Percentiles rank a stretch among this genome's conserved stretches.
These are phyloP conservation scores for Leptosomus discolor DNA, from an alignment of 2,113 vertebrate genomes.

Conservation along the genomic window DNA sequence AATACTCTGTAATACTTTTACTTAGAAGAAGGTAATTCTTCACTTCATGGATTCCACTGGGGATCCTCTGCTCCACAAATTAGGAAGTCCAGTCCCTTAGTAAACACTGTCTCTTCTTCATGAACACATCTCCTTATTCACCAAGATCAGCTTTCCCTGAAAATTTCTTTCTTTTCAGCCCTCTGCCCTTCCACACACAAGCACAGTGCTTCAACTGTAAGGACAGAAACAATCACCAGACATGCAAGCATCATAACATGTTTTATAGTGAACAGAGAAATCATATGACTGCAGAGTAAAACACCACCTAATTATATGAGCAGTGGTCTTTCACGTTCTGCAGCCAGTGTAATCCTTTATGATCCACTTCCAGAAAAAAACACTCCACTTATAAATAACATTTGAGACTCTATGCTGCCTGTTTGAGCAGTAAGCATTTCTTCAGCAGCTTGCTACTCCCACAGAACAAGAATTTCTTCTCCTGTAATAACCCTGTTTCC, in stretches of 20 bases:
- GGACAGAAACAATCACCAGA: neutral
- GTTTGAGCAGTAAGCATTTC: neutral
- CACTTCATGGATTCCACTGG: neutral
- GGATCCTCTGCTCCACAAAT: neutral
- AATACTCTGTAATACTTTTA: neutral
- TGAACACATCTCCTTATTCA: neutral
- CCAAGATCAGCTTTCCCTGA: neutral
- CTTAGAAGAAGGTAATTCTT: neutral
- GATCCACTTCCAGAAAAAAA: neutral
- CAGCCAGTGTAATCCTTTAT: neutral
- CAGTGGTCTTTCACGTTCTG: neutral
- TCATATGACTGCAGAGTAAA: neutral
- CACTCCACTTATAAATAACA: neutral
- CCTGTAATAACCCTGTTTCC: neutral
- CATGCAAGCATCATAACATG: neutral
- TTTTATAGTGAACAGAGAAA: neutral
- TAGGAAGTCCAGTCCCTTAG: neutral
- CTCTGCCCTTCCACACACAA: neutral
- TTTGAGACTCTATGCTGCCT: neutral
- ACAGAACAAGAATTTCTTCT: neutral
- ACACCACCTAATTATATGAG: neutral
- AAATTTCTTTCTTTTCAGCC: neutral
- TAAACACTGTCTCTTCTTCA: neutral
- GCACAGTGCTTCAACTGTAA: neutral
- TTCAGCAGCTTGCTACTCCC: neutral